Evolutionary conservation across 2,888 invertebrate species (phyloP).

Genomic region (Hypsopygia costalis): DNA sequence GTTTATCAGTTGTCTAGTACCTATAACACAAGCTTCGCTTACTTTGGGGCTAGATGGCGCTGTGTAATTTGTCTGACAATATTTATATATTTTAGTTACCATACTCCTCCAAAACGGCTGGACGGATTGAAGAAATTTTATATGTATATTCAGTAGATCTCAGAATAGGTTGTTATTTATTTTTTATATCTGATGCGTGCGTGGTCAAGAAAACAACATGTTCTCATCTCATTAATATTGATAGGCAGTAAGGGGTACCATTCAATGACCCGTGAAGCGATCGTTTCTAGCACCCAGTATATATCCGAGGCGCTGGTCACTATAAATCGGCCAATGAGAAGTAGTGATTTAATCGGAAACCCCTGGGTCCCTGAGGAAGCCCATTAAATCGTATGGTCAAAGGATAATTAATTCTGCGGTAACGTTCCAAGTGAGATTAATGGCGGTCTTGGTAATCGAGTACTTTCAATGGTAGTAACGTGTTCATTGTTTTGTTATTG

Average conservation of each 20-base stretch:
- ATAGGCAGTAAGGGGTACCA: background rate
- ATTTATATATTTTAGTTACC: too few species aligned
- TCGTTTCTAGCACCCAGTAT: background rate
- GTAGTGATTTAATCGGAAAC: constrained; percentile 79
- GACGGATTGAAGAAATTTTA: too few species aligned
- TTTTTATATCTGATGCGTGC: too few species aligned
- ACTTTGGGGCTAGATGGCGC: too few species aligned
- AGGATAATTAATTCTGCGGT: constrained; percentile 79
- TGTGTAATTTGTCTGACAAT: too few species aligned
- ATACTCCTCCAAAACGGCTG: too few species aligned
- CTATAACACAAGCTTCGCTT: too few species aligned
- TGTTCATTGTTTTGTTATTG: constrained; percentile 53
- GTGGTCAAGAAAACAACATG: background rate
- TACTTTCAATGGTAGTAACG: constrained; percentile 59
- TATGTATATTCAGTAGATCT: too few species aligned
- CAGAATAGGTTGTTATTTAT: too few species aligned
- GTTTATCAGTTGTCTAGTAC: too few species aligned
- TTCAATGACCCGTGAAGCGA: background rate
- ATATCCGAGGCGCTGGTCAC: constrained; percentile 39
- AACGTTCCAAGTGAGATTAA: constrained; percentile 75
- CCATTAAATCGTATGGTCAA: constrained; percentile 80
- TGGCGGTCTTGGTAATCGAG: constrained; percentile 56
- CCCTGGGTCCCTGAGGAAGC: constrained; percentile 74
- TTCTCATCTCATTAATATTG: background rate
- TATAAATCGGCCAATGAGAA: constrained; percentile 79